Base-by-base conservation (phyloP, 1,140 invertebrate genomes). In the Helicoverpa zea region DNA sequence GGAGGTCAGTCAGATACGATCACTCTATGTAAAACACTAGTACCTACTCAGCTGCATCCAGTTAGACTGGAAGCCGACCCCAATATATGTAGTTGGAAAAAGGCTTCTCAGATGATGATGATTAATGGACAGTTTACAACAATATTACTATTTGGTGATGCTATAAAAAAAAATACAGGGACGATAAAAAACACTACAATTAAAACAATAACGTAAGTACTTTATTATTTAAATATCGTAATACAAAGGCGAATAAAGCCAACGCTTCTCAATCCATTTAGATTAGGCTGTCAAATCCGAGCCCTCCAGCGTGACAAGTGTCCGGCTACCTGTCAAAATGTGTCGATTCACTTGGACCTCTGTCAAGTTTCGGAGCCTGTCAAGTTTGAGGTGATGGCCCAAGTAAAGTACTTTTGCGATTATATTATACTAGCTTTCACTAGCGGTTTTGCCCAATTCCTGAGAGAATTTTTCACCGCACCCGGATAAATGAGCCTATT, bases 261-360 rank as follows among this genome's bases (percentile, higher is more conserved):
- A 29, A 63, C 29, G 56, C 66, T 49, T 66, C 70, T 47, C 63
- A 76, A 84, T 85, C 75, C 75, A 54, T 68, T 81, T 47, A 70
- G 83, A 83, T 86, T 86, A 86, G 73, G 30, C 77, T 83, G 86
- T 88, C 84, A 85, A 86, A 66, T 61, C 23, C 49, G 61, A 47
- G 61, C 52, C 68, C 74, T 68, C 72, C 70, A 49, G 72, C 72
- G 64, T 82, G 79, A 82, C 75, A 73, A 23, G 14, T 66, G 75
- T 66, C 76, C 43, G 78, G 88, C 87, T 84, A 86, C 73, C 89
- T 92, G 89, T 90, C 91, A 92, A 89, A 91, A 85, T 89, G 83
- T 89, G 88, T 90, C 89, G 86, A 91, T 88, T 89, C 82, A 68
- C 81, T 59, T 81, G 81, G 85, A 87, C 86, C 90, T 86, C 80